These are phyloP conservation scores for Charina bottae DNA, from an alignment of 2,113 vertebrate species.

Conservation along the genomic window DNA sequence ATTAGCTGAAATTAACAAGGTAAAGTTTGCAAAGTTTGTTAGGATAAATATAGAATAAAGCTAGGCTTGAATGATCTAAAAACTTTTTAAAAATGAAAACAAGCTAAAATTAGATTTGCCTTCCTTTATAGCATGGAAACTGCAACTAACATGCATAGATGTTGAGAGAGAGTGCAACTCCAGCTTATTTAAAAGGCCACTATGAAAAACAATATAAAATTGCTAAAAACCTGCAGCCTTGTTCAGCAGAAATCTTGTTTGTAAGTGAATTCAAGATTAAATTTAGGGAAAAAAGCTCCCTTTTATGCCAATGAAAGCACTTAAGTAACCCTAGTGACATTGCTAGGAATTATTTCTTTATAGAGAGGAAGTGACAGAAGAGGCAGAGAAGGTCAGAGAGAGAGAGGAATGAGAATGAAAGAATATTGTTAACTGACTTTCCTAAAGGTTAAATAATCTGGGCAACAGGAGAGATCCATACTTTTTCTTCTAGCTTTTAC, in stretches of 20 bases:
- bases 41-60: constrained; percentile 62
- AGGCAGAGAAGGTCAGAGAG: not conserved
- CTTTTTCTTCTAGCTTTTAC: not conserved
- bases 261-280: not conserved
- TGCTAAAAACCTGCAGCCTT: not conserved
- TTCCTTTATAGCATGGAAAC: constrained; percentile 40
- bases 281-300: not conserved
- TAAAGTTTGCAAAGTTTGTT: constrained; percentile 41
- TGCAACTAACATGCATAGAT: constrained; percentile 9
- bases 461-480: not conserved
- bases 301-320: not conserved
- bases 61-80: constrained; percentile 55
- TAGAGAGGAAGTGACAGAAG: not conserved
- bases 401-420: not conserved
- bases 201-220: not conserved
- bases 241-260: not conserved
- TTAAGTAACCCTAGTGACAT: not conserved
- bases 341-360: not conserved
- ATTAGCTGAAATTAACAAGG: constrained; percentile 37
- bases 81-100: constrained; percentile 47
- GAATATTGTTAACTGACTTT: not conserved
- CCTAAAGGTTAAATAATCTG: not conserved
- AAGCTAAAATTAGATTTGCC: constrained; percentile 34
- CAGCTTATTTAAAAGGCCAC: not conserved
- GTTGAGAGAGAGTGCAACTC: not conserved